phyloP scores from a whole-genome alignment of 2,888 invertebrate genomes.

The Polyommatus icarus region DNA sequence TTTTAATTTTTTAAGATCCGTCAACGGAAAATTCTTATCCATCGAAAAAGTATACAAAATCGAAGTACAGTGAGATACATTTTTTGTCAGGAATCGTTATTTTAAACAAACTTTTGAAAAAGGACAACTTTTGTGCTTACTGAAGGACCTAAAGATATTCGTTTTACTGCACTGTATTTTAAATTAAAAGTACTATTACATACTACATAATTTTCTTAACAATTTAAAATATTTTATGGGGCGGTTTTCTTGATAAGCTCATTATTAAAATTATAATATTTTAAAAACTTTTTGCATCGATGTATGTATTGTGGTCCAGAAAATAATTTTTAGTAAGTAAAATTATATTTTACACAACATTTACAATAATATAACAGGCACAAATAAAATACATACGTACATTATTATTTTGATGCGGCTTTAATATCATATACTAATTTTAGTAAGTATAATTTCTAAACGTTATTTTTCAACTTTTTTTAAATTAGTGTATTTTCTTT shows the following conservation, averaged over 20 bases:
- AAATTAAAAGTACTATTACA: not conserved
- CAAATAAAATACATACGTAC: not conserved
- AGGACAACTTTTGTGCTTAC: no score
- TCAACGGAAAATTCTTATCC: not conserved
- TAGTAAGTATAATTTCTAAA: not conserved
- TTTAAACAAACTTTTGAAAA: no score
- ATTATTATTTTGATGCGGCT: not conserved
- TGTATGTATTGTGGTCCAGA: conserved; percentile 4
- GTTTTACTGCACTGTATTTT: not conserved
- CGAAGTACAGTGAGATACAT: not conserved
- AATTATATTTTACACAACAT: not conserved
- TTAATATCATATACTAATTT: not conserved
- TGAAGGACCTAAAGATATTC: no score
- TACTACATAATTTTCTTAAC: not conserved
- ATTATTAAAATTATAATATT: not conserved
- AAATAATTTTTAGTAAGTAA: not conserved
- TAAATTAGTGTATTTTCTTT: not conserved
- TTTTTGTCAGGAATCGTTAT: not conserved
- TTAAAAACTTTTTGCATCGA: not conserved
- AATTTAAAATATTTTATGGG: not conserved
- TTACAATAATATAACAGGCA: not conserved
- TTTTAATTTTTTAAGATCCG: not conserved
- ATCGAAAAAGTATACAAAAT: not conserved
- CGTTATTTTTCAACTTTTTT: not conserved
- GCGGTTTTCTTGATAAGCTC: conserved; percentile 13